Conservation (phyloP, 2,113 vertebrate genomes). For the Oreotrochilus melanogaster region DNA sequence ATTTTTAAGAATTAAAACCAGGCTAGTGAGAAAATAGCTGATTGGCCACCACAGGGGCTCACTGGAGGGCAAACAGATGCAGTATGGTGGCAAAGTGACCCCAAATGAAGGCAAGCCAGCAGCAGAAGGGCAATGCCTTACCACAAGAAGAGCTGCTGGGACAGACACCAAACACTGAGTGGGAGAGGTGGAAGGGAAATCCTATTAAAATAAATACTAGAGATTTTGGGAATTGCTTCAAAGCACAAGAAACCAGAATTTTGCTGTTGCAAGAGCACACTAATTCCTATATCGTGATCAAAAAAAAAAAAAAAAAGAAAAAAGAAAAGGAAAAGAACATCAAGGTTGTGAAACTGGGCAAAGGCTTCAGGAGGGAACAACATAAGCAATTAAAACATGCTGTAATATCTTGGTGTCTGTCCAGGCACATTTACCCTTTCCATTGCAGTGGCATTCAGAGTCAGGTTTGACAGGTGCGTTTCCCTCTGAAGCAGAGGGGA, state of each 20-base stretch:
- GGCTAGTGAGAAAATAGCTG: background rate
- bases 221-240: background rate
- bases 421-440: background rate
- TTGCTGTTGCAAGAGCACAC: background rate
- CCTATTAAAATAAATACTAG: background rate
- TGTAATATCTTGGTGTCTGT: background rate
- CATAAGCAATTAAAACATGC: background rate
- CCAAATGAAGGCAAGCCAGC: background rate
- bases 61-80: background rate
- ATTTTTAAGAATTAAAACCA: background rate
- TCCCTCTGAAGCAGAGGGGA: background rate
- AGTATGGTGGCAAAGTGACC: background rate
- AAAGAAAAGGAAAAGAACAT: background rate
- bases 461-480: background rate
- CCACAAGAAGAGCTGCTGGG: background rate
- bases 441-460: background rate
- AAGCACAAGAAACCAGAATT: background rate
- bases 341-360: background rate
- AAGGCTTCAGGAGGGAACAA: background rate
- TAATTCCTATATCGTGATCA: background rate
- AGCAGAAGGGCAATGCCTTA: background rate
- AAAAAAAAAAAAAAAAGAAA: background rate
- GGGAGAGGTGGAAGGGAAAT: background rate
- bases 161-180: background rate
- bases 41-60: background rate